A percentile compares a stretch with the other conserved stretches of the same genome.
Evolutionary conservation across 2,888 invertebrate species (phyloP).

Genomic region (Thecophora atra): DNA sequence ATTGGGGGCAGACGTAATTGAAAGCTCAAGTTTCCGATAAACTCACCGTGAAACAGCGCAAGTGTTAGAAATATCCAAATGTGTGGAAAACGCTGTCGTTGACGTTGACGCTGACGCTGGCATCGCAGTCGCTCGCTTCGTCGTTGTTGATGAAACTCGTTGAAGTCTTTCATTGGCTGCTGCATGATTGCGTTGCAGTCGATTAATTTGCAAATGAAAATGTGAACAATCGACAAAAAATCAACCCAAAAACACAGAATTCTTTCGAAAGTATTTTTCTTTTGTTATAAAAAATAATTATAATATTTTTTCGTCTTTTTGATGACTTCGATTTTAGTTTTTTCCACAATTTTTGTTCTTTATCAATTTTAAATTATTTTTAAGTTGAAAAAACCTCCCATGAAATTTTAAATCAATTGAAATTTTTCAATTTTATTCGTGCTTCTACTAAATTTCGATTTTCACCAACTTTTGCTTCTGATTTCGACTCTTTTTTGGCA

Average conservation of each 20-base stretch:
- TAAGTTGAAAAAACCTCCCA: no score
- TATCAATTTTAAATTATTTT: no score
- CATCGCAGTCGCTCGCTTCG: constrained; percentile 3
- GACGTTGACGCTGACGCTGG: not conserved
- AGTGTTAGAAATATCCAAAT: constrained; percentile 49
- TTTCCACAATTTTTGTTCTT: no score
- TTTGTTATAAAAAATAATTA: not conserved
- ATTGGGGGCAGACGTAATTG: not conserved
- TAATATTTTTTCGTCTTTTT: not conserved
- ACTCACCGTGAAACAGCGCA: constrained; percentile 47
- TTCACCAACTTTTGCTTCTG: not conserved
- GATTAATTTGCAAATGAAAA: not conserved
- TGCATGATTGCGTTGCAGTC: not conserved
- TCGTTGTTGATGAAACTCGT: constrained; percentile 5
- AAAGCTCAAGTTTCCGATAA: not conserved
- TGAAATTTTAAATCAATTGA: no score
- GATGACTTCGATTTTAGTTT: not conserved
- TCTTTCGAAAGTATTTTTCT: not conserved
- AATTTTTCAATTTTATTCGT: not conserved
- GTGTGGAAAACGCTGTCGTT: constrained; percentile 15
- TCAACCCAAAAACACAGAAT: not conserved
- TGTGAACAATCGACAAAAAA: not conserved
- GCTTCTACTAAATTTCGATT: not conserved
- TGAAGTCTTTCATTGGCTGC: not conserved
- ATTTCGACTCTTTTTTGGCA: not conserved